Conservation (phyloP, 2,113 vertebrate genomes). For the human (Homo sapiens) region GRCh38 chr2:136342501-136343000, state of each 20-base stretch:
- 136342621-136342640: background rate
- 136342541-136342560: background rate
- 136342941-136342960: background rate
- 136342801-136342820: background rate
- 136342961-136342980: background rate
- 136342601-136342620: background rate
- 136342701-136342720: background rate
- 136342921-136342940: background rate
- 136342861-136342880: background rate
- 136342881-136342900: background rate
- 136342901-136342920: background rate
- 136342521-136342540: background rate
- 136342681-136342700: background rate
- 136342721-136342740: background rate
- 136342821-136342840: background rate
- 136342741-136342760: background rate
- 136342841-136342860: background rate
- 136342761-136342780: background rate
- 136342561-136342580: background rate
- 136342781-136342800: background rate
- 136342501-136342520: background rate
- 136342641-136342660: background rate
- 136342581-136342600: background rate
- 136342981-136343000: background rate
- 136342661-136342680: background rate